A percentile compares a stretch with the other conserved stretches of the same genome.
phyloP scores from a whole-genome alignment of 2,888 invertebrate genomes.

The Odontothrips loti region DNA sequence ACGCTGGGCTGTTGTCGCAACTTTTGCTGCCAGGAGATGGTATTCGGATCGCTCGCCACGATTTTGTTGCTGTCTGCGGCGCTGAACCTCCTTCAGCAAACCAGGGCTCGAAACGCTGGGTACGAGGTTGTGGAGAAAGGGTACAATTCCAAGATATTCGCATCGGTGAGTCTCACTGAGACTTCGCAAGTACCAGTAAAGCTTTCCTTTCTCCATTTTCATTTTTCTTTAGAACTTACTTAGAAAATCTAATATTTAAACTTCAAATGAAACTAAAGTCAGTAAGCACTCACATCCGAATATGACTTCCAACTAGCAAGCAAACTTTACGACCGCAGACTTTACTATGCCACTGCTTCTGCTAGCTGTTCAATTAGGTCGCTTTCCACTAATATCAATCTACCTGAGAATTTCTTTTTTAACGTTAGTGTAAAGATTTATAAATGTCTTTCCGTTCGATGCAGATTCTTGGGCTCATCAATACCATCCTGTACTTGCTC shows the following conservation, averaged over 20 bases:
- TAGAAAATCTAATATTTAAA: conserved; percentile 32
- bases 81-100: background rate
- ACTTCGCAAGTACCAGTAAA: background rate
- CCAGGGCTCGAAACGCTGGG: background rate
- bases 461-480: conserved; percentile 71
- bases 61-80: conserved; percentile 73
- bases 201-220: background rate
- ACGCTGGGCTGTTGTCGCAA: background rate
- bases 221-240: too few relatives aligned
- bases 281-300: conserved; percentile 27
- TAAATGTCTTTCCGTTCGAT: conserved; percentile 45
- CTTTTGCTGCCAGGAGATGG: conserved; percentile 59
- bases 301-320: background rate
- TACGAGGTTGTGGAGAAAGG: background rate
- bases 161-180: background rate
- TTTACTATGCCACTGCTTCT: background rate
- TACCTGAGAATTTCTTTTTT: conserved; percentile 33
- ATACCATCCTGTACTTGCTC: conserved; percentile 66
- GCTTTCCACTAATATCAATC: conserved; percentile 22
- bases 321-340: background rate
- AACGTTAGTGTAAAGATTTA: background rate
- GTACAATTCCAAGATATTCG: conserved; percentile 20
- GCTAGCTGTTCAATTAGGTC: background rate
- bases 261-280: background rate
- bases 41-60: conserved; percentile 70